These are phyloP conservation scores for Platyscapa corneri DNA, from an alignment of 1,140 invertebrate genomes.

Conservation along the genomic window DNA sequence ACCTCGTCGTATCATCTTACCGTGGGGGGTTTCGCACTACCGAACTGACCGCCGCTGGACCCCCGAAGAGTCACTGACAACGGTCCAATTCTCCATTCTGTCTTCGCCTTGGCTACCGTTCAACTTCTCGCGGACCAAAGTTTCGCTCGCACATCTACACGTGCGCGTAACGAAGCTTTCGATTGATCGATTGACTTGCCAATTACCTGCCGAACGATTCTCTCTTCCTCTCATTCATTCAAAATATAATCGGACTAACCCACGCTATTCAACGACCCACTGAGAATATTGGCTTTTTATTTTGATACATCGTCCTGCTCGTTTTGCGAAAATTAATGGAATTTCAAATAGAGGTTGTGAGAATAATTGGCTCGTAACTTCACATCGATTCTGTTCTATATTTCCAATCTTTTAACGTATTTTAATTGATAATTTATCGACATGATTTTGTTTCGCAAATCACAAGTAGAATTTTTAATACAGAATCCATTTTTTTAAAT, in stretches of 20 bases:
- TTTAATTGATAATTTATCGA: no score
- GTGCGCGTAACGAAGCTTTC: neutral
- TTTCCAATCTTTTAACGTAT: neutral
- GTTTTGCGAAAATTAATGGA: neutral
- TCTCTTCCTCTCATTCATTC: constrained; percentile 49
- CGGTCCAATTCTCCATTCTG: constrained; percentile 59
- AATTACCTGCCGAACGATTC: constrained; percentile 42
- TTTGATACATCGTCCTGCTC: neutral
- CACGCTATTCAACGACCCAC: constrained; percentile 9
- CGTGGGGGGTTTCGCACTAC: constrained; percentile 63
- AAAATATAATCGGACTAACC: neutral
- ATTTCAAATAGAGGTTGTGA: neutral
- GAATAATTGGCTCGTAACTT: neutral
- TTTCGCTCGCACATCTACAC: neutral
- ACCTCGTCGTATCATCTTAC: constrained; percentile 57
- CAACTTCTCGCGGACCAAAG: neutral
- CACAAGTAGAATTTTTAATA: no score
- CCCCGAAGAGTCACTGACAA: constrained; percentile 40
- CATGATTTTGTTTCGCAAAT: no score
- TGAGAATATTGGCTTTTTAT: constrained; percentile 20
- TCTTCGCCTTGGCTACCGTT: constrained; percentile 62
- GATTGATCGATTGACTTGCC: constrained; percentile 49
- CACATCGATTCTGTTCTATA: neutral
- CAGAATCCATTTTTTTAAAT: no score
- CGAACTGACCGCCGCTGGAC: constrained; percentile 51